Evolutionary conservation across 1,140 invertebrate species (phyloP).

Genomic region (Brachionus paranguensis): DNA sequence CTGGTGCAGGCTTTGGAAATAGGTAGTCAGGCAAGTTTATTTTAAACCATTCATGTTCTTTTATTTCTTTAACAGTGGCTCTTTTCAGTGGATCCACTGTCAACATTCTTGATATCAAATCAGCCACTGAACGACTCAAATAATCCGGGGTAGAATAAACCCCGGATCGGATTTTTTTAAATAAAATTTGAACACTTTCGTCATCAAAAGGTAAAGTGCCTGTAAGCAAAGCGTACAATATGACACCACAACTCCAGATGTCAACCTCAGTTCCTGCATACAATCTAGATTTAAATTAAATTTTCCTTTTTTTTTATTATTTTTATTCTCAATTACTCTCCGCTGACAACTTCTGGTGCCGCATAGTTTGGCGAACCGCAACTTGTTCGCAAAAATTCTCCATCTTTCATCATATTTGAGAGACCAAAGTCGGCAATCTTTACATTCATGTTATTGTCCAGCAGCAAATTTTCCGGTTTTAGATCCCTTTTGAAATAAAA

Average conservation of each 20-base stretch:
- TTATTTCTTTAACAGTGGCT: conserved; percentile 92
- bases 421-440: conserved; percentile 99
- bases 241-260: conserved; percentile 99
- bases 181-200: conserved; percentile 94
- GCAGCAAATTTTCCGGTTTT: conserved; percentile 83
- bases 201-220: conserved; percentile 98
- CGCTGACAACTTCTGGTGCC: conserved; percentile 97
- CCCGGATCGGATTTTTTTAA: conserved; percentile 83
- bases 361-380: conserved; percentile 99
- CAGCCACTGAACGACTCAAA: conserved; percentile 89
- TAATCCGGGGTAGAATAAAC: conserved; percentile 98
- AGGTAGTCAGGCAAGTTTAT: conserved; percentile 89
- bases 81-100: conserved; percentile 97
- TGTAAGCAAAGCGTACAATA: conserved; percentile 92
- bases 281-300: conserved; percentile 54
- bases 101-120: conserved; percentile 87
- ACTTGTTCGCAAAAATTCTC: conserved; percentile 93
- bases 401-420: conserved; percentile 99
- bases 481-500: conserved; percentile 47
- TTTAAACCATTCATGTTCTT: conserved; percentile 97
- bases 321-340: conserved; percentile 64
- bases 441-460: conserved; percentile 94
- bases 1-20: conserved; percentile 88
- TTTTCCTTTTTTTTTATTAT: conserved; percentile 23
- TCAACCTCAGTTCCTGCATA: conserved; percentile 97